Base-by-base conservation (phyloP, 2,113 vertebrate species). In the Tichodroma muraria region DNA sequence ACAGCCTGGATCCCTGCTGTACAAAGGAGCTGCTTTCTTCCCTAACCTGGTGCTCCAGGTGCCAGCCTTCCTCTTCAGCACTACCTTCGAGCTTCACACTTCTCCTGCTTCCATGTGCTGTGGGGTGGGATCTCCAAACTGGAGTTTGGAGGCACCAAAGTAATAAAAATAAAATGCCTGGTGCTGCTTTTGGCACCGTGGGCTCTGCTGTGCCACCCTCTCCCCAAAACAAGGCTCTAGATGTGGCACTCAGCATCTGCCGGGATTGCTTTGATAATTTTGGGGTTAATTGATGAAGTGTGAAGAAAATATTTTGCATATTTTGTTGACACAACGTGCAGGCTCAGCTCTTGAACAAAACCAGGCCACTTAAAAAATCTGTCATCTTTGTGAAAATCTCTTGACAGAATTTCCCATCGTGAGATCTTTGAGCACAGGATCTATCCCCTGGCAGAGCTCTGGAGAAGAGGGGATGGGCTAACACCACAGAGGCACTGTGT, bases 381-480 rank as follows among this genome's bases (percentile, higher is more conserved):
- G 0, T 57, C 27, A 21, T 35, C 70, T 66, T 33, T 84, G 76
- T 57, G 20, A 22, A n/a, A 61, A 53, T 96, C 47, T 92, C 75
- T 79, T 89, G 81, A 52, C 35, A 98, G 97, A 96, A 56, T 79
- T 94, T 63, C 72, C 86, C 95, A 5, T 95, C 82, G 0, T 97
- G 97, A 97, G 84, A 38, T 56, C 85, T 93, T 63, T 52, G 83
- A 35, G 87, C 63, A 2, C 85, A 13, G 80, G 69, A 45, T 79
- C 53, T 88, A 50, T 91, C 69, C 72, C 79, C 65, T 86, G 87
- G 89, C 93, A 94, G 90, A 95, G 76, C 92, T 68, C 20, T 69
- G 92, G 73, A 88, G 69, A 71, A 79, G 75, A 57, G 71, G 80
- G 91, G 68, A 7, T 84, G 23, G 83, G 85, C 50, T 82, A 68